Base-by-base conservation (phyloP, 2,888 invertebrate genomes). In the Oxycera nigricornis region DNA sequence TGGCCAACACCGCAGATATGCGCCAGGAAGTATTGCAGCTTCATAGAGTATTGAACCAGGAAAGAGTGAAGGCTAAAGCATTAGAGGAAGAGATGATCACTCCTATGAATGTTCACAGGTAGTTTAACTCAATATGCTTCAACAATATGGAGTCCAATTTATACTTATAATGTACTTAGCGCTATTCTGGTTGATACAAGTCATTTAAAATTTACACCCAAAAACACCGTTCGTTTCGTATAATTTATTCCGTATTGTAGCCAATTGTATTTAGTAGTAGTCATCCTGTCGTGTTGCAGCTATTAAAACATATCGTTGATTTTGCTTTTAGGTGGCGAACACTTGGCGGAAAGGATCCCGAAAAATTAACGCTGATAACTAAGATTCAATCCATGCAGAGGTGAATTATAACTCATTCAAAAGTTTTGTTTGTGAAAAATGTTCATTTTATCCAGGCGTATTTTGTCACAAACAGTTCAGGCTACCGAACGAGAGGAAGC, bases 11-110 rank as follows among this genome's bases (percentile, higher is more conserved):
- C 84, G 91, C 92, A 0, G 94, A 96, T 82, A 86, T 96, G 78
- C 88, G 94, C 57, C 89, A 92, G 46, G 96, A 96, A 86, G 88
- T 89, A 65, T 76, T 84, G 1, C 83, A 85, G 79, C 80, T 96
- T 80, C 94, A 97, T 82, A 88, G 94, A 31, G 91, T 94, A 80
- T 83, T 97, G 61, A 91, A 94, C 3, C 90, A 91, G 77, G 95
- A 96, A 83, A 88, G 94, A 67, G 89, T 96, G 17, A 93, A 95
- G 78, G 93, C 93, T 73, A 90, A 93, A 31, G 95, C 96, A 0
- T 85, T 97, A 14, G 94, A 96, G 83, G 94, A 96, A 78, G 96
- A 97, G 79, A 88, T 96, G 80, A 92, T 94, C 84, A 96, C 94
- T 77, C 97, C 97, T 0, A 89, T 96, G 82, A 97, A 97, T 84